These are phyloP conservation scores for Crossoptilon crossoptilon DNA, from an alignment of 2,797 vertebrate species.

Conservation along the genomic window DNA sequence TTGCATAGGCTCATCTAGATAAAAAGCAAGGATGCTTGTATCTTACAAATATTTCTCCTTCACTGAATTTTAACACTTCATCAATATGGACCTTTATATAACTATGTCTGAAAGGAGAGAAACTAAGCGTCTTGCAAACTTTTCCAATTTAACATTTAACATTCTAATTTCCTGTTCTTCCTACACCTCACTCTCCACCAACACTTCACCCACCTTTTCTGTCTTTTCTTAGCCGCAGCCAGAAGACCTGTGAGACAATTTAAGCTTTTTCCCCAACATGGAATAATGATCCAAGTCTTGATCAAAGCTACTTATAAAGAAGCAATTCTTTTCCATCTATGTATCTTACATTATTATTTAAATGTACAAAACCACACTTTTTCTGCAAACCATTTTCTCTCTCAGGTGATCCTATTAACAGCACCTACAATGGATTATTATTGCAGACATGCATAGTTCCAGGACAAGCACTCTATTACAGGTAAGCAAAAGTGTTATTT, in stretches of 20 bases:
- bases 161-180: neutral
- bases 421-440: neutral
- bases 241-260: neutral
- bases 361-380: neutral
- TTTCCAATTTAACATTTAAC: neutral
- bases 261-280: neutral
- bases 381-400: neutral
- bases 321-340: neutral
- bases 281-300: neutral
- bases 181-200: neutral
- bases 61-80: neutral
- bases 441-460: neutral
- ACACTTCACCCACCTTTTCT: neutral
- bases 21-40: neutral
- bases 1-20: neutral
- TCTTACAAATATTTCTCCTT: neutral
- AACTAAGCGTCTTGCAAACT: neutral
- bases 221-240: neutral
- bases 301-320: neutral
- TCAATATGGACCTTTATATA: neutral
- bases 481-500: neutral
- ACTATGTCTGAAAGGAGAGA: neutral
- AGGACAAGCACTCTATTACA: neutral
- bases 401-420: accelerated
- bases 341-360: neutral